phyloP scores from a whole-genome alignment of 37 sponge, comb jelly and placozoan species.

The Chondrosia reniformis region DNA sequence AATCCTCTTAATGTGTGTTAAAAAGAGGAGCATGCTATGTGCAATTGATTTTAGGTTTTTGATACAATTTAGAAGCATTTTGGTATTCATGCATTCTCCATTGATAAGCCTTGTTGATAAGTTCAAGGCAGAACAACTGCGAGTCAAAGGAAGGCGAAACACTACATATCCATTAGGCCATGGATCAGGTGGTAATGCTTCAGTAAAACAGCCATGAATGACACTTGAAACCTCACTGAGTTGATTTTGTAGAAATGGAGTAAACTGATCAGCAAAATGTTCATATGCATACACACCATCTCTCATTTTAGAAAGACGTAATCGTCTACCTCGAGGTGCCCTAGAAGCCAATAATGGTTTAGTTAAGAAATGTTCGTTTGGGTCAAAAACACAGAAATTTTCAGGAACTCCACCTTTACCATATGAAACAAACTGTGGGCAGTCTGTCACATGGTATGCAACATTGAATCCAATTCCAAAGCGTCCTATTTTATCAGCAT shows the following conservation, averaged over 20 bases:
- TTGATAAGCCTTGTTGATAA: too few species aligned
- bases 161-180: slow-evolving; percentile 43
- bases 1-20: slow-evolving; percentile 45
- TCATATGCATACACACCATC: slow-evolving; percentile 12
- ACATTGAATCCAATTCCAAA: slow-evolving; percentile 92
- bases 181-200: not conserved
- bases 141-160: slow-evolving; percentile 56
- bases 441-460: slow-evolving; percentile 83
- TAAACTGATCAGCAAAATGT: slow-evolving; percentile 60
- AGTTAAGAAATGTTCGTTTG: slow-evolving; percentile 29
- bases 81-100: not conserved
- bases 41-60: slow-evolving; percentile 13
- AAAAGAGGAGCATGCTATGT: slow-evolving; percentile 37
- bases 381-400: slow-evolving; percentile 73
- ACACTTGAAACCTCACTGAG: not conserved
- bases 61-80: slow-evolving; percentile 14
- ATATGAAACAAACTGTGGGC: slow-evolving; percentile 68
- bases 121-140: not conserved
- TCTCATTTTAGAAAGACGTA: not conserved
- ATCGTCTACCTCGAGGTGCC: not conserved
- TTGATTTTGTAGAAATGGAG: slow-evolving; percentile 27
- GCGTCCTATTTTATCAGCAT: slow-evolving; percentile 58
- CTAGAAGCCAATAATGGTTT: not conserved
- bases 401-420: slow-evolving; percentile 27
- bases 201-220: slow-evolving; percentile 18